Evolutionary conservation across 2,797 vertebrate species (phyloP), one percentile per base, ranked within the genome.

Genomic region (Bovichtus diacanthus): DNA sequence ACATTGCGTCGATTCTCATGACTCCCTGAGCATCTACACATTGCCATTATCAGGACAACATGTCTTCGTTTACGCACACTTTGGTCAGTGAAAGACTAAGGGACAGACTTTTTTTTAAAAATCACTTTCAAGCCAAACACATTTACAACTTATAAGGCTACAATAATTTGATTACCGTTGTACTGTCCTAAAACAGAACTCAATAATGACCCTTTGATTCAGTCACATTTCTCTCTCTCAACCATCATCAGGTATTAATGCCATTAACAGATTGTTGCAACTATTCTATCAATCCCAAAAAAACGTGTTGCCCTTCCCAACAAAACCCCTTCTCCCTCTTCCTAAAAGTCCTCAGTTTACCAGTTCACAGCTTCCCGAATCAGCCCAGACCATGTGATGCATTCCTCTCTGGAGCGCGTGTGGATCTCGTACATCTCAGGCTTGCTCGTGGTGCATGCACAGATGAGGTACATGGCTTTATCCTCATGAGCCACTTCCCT

Each of bases 351-450:
- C 43, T 29, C 11, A 1, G 27, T 85, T 87, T 85, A 99, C 98
- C 92, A 90, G 66, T 98, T 96, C 13, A 97, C 96, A 0, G 97
- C 96, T 34, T 95, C 91, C 15, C 96, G 94, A 84, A 99, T 97
- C 58, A 94, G 87, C 2, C 82, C 68, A 87, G 94, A 97, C 98
- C 97, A 99, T 13, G 77, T 73, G 25, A 95, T 88, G 49, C 97
- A 90, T 25, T 97, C 97, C 44, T 97, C 96, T 60, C 90, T 96
- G 3, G 97, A 97, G 78, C 90, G 64, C 0, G 96, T 94, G 87
- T 96, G 94, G 70, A 99, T 96, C 93, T 99, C 96, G 0, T 99
- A 99, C 97, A 99, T 97, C 88, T 97, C 97, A 0, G 97, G 96
- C 55, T 94, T 90, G 54, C 92, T 84, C 38, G 94, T 83, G 68